Base-by-base conservation (phyloP, 2,888 invertebrate species). In the Macropis europaea region DNA sequence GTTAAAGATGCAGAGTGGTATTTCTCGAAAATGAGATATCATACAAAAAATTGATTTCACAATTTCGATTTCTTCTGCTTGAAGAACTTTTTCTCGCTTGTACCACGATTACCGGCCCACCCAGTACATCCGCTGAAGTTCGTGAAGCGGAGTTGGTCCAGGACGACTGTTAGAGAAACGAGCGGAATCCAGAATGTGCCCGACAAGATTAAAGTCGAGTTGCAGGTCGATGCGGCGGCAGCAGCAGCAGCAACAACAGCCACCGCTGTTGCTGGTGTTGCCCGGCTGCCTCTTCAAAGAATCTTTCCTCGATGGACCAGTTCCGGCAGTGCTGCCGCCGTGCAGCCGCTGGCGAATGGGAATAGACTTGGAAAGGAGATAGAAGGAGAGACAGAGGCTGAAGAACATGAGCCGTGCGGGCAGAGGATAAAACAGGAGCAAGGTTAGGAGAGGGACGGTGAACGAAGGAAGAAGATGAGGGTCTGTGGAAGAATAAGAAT, bases 261-360 rank as follows among this genome's bases (percentile, higher is more conserved):
- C 45, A 53, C 30, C 52, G 52, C 38, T 43, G 73, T 66, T 66
- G 60, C 66, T 60, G 61, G 38, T 66, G 59, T 57, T 64, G 60
- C 64, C 56, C n/a, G 63, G 63, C 60, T 47, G 42, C 68, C 57
- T 75, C 61, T 64, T 73, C 71, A 69, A 64, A 70, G 82, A 72
- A 81, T 74, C 61, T 76, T 63, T 79, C 61, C 71, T 59, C 71
- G 76, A 67, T 74, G 82, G 76, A 82, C 82, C 80, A 76, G 80
- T 82, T 82, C 82, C 82, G 80, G 76, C 82, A 81, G 79, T 43
- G 62, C 53, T 52, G 72, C 63, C 45, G 68, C 59, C 43, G 43
- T 30, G 48, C 62, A 53, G 74, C 72, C 70, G 72, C 57, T 61
- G 77, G 69, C 80, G 73, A 81, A 77, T 77, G 67, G 74, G 75